Percentiles rank a stretch among this genome's conserved stretches.
These are phyloP conservation scores for Zoanthus gigantus DNA, from an alignment of 92 coral and sea anemone genomes.

Conservation along the genomic window DNA sequence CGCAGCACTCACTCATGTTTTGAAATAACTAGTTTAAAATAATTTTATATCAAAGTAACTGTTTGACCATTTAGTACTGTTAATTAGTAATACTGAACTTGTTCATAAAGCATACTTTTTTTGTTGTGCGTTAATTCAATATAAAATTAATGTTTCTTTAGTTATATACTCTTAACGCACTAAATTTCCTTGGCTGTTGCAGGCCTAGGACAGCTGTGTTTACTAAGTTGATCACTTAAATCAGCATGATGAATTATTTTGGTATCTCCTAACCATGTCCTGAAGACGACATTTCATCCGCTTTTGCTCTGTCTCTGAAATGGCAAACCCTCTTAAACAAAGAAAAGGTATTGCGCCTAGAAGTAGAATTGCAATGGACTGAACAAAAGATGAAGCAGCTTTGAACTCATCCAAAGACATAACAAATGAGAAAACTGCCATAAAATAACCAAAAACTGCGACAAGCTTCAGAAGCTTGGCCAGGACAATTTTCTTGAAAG, in stretches of 20 bases:
- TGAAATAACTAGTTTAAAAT: no score
- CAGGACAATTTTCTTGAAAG: conserved; percentile 82
- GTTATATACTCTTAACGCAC: no score
- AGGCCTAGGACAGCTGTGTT: no score
- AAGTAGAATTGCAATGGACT: conserved; percentile 76
- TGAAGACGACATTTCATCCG: conserved; percentile 57
- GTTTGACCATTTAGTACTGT: no score
- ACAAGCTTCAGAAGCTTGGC: conserved; percentile 74
- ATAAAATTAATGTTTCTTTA: no score
- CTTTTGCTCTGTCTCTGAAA: conserved; percentile 37
- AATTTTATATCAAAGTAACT: no score
- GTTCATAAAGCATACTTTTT: no score
- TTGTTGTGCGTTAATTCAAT: no score
- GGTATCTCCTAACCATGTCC: conserved; percentile 69
- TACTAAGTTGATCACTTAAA: background rate
- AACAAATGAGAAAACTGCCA: conserved; percentile 83
- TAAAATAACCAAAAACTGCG: conserved; percentile 73
- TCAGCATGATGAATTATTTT: conserved; percentile 59
- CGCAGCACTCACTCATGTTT: no score
- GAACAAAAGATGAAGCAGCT: conserved; percentile 75
- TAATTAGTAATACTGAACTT: no score
- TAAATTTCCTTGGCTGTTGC: no score
- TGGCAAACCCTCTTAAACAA: conserved; percentile 41
- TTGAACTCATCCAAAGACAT: conserved; percentile 78
- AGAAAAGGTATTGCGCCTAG: conserved; percentile 77